A percentile compares a stretch with the other conserved stretches of the same genome.
These are phyloP conservation scores for Holacanthus passer DNA, from an alignment of 2,113 vertebrate species.

Conservation along the genomic window DNA sequence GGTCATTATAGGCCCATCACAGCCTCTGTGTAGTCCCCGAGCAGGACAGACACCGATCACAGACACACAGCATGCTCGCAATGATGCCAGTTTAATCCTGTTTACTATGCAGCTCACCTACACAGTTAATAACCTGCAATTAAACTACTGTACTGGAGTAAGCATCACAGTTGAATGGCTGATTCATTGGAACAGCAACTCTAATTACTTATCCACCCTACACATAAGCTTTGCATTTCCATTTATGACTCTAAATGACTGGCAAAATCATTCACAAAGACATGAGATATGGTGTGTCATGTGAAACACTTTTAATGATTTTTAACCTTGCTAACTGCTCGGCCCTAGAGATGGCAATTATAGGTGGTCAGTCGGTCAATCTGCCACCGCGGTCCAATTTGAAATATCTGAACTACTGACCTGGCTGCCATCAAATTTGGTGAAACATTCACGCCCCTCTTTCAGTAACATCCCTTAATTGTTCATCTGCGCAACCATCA, in stretches of 20 bases:
- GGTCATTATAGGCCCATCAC: slow-evolving; percentile 46
- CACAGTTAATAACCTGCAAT: slow-evolving; percentile 48
- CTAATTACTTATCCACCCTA: slow-evolving; percentile 15
- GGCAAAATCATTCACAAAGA: not conserved
- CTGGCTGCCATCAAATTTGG: not conserved
- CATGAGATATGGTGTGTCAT: too few species aligned
- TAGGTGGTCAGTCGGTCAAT: not conserved
- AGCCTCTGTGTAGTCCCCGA: slow-evolving; percentile 13
- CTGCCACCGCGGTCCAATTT: not conserved
- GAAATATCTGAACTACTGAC: not conserved
- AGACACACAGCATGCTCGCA: slow-evolving; percentile 6
- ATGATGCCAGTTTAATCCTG: slow-evolving; percentile 14
- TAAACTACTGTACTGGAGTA: slow-evolving; percentile 12
- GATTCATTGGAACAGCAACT: not conserved
- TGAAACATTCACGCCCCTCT: not conserved
- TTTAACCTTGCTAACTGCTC: not conserved
- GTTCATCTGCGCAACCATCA: not conserved
- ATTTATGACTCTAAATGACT: not conserved
- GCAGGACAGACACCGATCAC: not conserved
- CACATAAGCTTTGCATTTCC: not conserved
- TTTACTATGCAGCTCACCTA: slow-evolving; percentile 42
- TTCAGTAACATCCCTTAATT: not conserved
- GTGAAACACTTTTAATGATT: not conserved
- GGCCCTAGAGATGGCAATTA: not conserved
- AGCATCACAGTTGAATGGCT: slow-evolving; percentile 18